A percentile compares a stretch with the other conserved stretches of the same genome.
These are phyloP conservation scores for Hylaea fasciaria DNA, from an alignment of 2,888 invertebrate species.

Conservation along the genomic window DNA sequence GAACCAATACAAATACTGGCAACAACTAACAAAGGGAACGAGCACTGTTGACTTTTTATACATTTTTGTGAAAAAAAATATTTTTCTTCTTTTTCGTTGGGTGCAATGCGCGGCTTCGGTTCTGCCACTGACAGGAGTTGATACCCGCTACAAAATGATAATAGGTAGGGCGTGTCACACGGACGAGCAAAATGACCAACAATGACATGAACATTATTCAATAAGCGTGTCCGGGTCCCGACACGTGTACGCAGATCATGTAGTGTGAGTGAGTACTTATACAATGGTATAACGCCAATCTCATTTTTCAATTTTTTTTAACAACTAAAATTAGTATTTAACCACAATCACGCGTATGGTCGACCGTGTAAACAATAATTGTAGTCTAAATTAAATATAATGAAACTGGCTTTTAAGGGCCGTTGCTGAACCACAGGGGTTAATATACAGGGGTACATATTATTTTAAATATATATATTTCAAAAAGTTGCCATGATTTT, in stretches of 20 bases:
- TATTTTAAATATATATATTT: too few relatives aligned
- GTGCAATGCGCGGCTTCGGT: conserved; percentile 43
- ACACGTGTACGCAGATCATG: neutral
- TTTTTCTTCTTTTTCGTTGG: conserved; percentile 49
- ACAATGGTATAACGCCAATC: too few relatives aligned
- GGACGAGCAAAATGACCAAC: conserved; percentile 26
- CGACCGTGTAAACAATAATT: too few relatives aligned
- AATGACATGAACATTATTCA: conserved; percentile 9
- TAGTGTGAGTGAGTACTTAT: too few relatives aligned
- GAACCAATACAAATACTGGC: conserved; percentile 51
- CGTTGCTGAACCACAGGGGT: too few relatives aligned
- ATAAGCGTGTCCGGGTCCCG: conserved; percentile 15
- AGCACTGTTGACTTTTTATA: conserved; percentile 61
- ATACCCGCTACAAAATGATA: conserved; percentile 52
- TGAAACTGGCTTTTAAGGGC: too few relatives aligned
- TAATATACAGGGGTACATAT: too few relatives aligned
- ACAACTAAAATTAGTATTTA: too few relatives aligned
- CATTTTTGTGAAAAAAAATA: conserved; percentile 52
- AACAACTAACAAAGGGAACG: conserved; percentile 53
- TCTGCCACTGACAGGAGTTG: conserved; percentile 46
- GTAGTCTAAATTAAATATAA: too few relatives aligned
- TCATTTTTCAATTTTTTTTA: too few relatives aligned
- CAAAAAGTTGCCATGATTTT: too few relatives aligned
- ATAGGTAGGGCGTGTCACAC: conserved; percentile 52
- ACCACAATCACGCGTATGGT: too few relatives aligned